Evolutionary conservation across 2,797 vertebrate genomes (phyloP).

Genomic region (Varecia variegata): DNA sequence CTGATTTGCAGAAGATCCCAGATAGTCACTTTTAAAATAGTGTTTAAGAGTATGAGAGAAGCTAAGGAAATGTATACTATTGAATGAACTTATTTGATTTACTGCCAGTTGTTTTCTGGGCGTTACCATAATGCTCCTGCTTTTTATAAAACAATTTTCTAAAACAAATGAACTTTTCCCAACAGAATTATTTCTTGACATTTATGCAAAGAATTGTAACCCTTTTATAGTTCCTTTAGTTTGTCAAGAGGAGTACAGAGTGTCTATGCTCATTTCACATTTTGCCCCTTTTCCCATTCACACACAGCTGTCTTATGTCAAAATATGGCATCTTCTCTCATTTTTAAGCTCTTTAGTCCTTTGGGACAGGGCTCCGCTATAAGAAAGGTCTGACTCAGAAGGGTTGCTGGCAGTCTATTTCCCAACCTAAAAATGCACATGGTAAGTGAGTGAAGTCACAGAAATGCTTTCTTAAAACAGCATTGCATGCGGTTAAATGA

Average conservation of each 20-base stretch:
- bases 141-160: conserved; percentile 48
- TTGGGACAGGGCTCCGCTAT: not conserved
- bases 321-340: conserved; percentile 29
- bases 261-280: not conserved
- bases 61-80: not conserved
- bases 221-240: not conserved
- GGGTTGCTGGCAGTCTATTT: conserved; percentile 22
- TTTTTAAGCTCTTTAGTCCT: conserved; percentile 43
- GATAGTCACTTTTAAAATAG: not conserved
- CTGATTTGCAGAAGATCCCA: not conserved
- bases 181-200: conserved; percentile 55
- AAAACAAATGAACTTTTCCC: conserved; percentile 53
- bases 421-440: conserved; percentile 42
- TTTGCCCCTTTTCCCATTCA: not conserved
- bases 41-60: not conserved
- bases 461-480: not conserved
- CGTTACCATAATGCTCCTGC: conserved; percentile 1
- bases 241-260: not conserved
- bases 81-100: not conserved
- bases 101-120: not conserved
- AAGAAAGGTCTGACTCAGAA: conserved; percentile 44
- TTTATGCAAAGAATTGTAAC: conserved; percentile 25
- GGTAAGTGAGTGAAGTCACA: conserved; percentile 35
- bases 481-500: conserved; percentile 38
- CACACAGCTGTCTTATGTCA: conserved; percentile 33